These are phyloP conservation scores for Ophion obscuratus DNA, from an alignment of 2,888 invertebrate genomes.

Conservation along the genomic window DNA sequence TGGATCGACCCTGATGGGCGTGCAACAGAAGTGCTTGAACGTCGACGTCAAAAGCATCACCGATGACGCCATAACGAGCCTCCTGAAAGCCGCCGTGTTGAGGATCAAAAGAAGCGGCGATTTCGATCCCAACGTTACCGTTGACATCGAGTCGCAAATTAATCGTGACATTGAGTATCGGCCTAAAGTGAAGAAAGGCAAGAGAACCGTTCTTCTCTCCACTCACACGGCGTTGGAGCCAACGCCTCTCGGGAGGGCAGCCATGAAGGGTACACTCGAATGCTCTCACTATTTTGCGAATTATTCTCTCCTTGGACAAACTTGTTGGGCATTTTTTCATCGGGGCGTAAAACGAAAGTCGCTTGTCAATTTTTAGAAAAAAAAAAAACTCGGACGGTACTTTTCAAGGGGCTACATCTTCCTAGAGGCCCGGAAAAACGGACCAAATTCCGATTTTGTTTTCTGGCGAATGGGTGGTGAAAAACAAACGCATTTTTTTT, in stretches of 20 bases:
- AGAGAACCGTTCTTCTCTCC: slow-evolving; percentile 74
- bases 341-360: background rate
- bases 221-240: slow-evolving; percentile 85
- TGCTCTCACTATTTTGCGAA: background rate
- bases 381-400: no score
- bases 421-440: no score
- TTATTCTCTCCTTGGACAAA: no score
- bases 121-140: slow-evolving; percentile 75
- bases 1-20: slow-evolving; percentile 87
- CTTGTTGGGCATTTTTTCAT: no score
- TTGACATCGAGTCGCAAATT: slow-evolving; percentile 78
- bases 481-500: no score
- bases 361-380: no score
- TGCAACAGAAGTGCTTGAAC: slow-evolving; percentile 86
- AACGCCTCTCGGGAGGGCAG: slow-evolving; percentile 91
- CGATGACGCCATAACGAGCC: slow-evolving; percentile 83
- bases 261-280: slow-evolving; percentile 89
- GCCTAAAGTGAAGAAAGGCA: slow-evolving; percentile 58
- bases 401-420: no score
- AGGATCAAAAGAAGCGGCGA: slow-evolving; percentile 70
- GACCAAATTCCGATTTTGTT: no score
- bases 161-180: slow-evolving; percentile 9
- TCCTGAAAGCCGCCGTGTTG: slow-evolving; percentile 84
- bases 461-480: no score
- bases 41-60: slow-evolving; percentile 83